Percentiles rank a stretch among this genome's conserved stretches.
These are phyloP conservation scores for Malurus splendens DNA, from an alignment of 2,797 vertebrate genomes.

Conservation along the genomic window DNA sequence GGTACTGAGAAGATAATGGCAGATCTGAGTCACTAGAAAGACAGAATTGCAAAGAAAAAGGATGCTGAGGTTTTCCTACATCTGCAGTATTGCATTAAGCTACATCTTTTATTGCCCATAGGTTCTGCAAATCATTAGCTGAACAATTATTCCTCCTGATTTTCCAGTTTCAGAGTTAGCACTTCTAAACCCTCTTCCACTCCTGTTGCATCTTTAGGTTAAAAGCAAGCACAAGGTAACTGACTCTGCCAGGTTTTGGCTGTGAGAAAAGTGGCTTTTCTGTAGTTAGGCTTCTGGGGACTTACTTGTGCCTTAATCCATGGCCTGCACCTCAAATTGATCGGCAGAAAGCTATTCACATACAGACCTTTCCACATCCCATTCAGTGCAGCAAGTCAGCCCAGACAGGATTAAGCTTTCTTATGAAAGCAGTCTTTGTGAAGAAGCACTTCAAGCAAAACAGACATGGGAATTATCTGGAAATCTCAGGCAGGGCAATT, in stretches of 20 bases:
- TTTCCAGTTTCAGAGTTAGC: not conserved
- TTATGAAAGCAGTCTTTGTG: not conserved
- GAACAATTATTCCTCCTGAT: not conserved
- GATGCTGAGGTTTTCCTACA: not conserved
- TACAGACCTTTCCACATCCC: not conserved
- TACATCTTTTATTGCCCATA: not conserved
- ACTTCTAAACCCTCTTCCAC: not conserved
- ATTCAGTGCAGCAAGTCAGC: not conserved
- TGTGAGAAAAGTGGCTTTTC: not conserved
- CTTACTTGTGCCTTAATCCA: not conserved
- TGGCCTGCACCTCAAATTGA: not conserved
- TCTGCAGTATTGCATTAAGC: not conserved
- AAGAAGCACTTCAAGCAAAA: not conserved
- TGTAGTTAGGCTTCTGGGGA: not conserved
- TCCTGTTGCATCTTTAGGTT: not conserved
- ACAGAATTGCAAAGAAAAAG: not conserved
- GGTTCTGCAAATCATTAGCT: not conserved
- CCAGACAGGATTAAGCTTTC: not conserved
- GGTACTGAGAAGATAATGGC: not conserved
- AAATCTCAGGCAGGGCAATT: not conserved
- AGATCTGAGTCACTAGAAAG: conserved; percentile 21
- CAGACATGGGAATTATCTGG: not conserved
- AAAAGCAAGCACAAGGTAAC: not conserved
- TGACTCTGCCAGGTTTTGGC: not conserved
- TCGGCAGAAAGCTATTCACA: not conserved